phyloP scores from a whole-genome alignment of 1,140 invertebrate species.

The Bacillus rossius region DNA sequence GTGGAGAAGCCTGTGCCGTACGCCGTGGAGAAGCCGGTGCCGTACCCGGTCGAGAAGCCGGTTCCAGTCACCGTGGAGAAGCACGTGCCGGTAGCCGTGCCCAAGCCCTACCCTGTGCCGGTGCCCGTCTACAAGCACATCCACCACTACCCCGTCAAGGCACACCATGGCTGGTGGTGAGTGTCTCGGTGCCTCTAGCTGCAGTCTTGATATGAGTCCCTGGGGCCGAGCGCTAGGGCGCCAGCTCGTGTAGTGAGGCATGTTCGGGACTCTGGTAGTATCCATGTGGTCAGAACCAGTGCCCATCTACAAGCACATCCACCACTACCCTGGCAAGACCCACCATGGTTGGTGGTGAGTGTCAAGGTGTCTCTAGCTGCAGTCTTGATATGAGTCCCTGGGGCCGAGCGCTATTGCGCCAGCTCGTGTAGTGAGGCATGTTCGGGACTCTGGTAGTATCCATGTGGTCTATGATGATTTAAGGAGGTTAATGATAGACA shows the following conservation, averaged over 20 bases:
- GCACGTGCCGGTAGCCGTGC: conserved; percentile 66
- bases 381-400: no score
- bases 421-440: no score
- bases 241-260: no score
- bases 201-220: no score
- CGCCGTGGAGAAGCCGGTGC: conserved; percentile 60
- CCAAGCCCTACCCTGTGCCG: conserved; percentile 70
- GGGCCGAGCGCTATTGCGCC: no score
- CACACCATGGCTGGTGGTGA: conserved; percentile 1
- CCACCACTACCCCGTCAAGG: conserved; percentile 52
- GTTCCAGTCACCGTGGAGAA: conserved; percentile 71
- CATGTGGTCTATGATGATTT: no score
- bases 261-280: no score
- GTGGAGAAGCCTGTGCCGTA: conserved; percentile 9
- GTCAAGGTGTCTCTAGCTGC: no score
- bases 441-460: no score
- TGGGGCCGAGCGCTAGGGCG: no score
- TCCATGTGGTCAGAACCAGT: conserved; percentile 70
- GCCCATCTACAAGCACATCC: conserved; percentile 73
- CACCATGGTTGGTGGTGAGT: background rate
- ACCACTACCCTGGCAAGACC: conserved; percentile 50
- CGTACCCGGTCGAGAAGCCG: conserved; percentile 70
- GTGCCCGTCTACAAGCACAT: conserved; percentile 75
- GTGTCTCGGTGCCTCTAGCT: no score
- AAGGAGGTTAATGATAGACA: no score